Evolutionary conservation across 2,797 vertebrate genomes (phyloP).

Genomic region (Peromyscus attwateri): DNA sequence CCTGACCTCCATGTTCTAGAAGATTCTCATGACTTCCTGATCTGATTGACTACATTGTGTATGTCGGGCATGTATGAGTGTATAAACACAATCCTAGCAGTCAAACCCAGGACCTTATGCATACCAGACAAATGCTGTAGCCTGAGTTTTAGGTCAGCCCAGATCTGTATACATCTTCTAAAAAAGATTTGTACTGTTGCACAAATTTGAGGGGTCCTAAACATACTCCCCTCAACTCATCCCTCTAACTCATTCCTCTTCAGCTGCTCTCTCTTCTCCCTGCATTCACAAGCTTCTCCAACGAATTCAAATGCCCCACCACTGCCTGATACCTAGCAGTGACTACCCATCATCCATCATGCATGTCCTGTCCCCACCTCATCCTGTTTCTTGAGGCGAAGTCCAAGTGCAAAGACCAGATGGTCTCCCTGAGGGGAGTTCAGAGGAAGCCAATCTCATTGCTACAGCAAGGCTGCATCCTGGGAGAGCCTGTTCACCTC

Average conservation of each 20-base stretch:
- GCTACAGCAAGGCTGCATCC: background rate
- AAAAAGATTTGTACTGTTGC: background rate
- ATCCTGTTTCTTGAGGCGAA: background rate
- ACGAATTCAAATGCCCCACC: too few species aligned
- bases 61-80: background rate
- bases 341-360: background rate
- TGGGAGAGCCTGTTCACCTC: rapidly evolving
- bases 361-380: too few species aligned
- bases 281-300: background rate
- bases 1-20: background rate
- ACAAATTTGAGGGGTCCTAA: background rate
- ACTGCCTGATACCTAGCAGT: too few species aligned
- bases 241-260: too few species aligned
- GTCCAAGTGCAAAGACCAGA: background rate
- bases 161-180: background rate
- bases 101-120: background rate
- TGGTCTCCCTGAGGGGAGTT: background rate
- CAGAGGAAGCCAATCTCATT: rapidly evolving
- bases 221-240: rapidly evolving
- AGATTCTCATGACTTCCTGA: background rate
- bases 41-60: rapidly evolving
- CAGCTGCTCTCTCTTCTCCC: background rate
- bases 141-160: background rate
- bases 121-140: too few species aligned
- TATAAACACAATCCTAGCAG: background rate